Base-by-base conservation (phyloP, 2,888 invertebrate genomes). In the Parelbella ahira region DNA sequence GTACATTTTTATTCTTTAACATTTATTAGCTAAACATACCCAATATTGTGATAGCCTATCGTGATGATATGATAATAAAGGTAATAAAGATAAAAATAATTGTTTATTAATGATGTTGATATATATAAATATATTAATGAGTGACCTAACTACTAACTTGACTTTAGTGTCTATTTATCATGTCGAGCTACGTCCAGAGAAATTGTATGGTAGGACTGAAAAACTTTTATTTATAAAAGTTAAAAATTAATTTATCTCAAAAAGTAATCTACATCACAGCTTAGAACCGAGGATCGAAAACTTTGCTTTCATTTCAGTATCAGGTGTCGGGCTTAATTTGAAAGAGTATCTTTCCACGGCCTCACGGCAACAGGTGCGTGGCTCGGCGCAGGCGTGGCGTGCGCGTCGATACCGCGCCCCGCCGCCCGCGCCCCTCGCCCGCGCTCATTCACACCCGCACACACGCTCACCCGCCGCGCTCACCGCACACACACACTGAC, bases 291-390 rank as follows among this genome's bases (percentile, higher is more conserved):
- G 30, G 20, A 46, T 50, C 37, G 39, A 47, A 47, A 49, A 47
- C 47, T 51, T 46, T 45, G 44, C 45, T 51, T 48, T 80, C 74
- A 80, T 79, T 76, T 75, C 63, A 62, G 75, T 81, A 76, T 81
- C 82, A 83, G 77, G 75, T 83, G 78, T 78, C 77, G 62, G 68
- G 68, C 71, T 77, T 80, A 80, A 83, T 83, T 80, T 79, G 68
- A 79, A 81, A 77, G 76, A 77, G 83, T 83, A 83, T 75, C 68
- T 83, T 84, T 84, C 83, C 84, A 81, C 67, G 80, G 76, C 70
- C 75, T 82, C 63, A 68, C 77, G 75, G 84, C 86, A 87, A 87
- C 86, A 87, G 84, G 86, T 87, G 81, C 69, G 60, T 50, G 53
- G 54, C 57, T 60, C 63, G 56, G 76, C 83, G 83, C 83, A 80